Conservation (phyloP, 2,113 vertebrate genomes). For the Lipotes vexillifer region DNA sequence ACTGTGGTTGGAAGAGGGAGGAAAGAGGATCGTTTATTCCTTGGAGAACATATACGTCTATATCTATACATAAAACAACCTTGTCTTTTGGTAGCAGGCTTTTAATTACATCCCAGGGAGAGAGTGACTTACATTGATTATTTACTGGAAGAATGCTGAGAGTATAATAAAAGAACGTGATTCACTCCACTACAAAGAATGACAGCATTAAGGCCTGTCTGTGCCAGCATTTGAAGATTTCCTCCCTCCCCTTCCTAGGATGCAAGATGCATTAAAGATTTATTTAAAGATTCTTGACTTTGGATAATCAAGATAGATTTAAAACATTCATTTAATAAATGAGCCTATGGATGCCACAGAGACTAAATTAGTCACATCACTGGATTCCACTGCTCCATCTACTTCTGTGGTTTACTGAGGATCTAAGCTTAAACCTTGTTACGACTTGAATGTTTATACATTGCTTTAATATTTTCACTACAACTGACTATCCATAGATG, state of each 20-base stretch:
- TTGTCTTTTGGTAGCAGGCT: constrained; percentile 16
- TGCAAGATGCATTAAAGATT: constrained; percentile 68
- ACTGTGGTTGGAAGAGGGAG: background rate
- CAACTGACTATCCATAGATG: background rate
- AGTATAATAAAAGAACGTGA: constrained; percentile 50
- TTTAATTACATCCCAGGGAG: constrained; percentile 2
- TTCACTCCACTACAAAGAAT: constrained; percentile 58
- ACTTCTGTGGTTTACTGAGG: constrained; percentile 41
- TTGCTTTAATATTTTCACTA: constrained; percentile 21
- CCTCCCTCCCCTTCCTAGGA: constrained; percentile 54
- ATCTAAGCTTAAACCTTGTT: constrained; percentile 54
- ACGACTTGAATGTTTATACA: constrained; percentile 17
- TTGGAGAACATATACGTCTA: constrained; percentile 44
- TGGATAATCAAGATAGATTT: constrained; percentile 71
- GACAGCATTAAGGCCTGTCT: constrained; percentile 12
- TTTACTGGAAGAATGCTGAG: constrained; percentile 28
- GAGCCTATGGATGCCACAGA: constrained; percentile 37
- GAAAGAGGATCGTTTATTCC: background rate
- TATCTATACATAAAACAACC: background rate
- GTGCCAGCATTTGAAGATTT: constrained; percentile 65
- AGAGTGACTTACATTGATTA: constrained; percentile 37
- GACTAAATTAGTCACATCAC: constrained; percentile 66
- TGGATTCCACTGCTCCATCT: constrained; percentile 53
- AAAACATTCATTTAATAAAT: constrained; percentile 21
- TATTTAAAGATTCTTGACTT: constrained; percentile 67